Evolutionary conservation across 2,113 vertebrate species (phyloP).

Genomic region (Penelope pileata): DNA sequence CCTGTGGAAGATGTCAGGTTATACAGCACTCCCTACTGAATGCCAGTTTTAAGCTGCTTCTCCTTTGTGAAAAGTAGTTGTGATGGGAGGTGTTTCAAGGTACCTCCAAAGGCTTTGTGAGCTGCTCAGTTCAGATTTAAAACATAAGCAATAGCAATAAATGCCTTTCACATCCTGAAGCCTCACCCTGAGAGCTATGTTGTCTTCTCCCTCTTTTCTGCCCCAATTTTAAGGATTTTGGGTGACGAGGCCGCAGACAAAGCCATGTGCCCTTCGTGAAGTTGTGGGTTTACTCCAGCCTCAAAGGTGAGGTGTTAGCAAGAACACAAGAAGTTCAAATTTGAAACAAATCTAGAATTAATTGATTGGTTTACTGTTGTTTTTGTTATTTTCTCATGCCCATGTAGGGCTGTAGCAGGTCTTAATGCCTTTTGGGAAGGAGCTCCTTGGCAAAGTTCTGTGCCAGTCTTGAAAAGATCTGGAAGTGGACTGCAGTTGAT

Average conservation of each 20-base stretch:
- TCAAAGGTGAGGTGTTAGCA: neutral
- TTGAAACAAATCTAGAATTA: neutral
- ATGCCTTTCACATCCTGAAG: neutral
- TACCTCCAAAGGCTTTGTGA: neutral
- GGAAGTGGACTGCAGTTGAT: neutral
- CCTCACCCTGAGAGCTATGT: fast-evolving
- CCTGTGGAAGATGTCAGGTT: neutral
- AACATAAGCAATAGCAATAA: neutral
- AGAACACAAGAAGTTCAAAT: neutral
- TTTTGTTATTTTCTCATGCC: neutral
- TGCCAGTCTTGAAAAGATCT: neutral
- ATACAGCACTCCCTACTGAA: neutral
- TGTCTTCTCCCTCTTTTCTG: neutral
- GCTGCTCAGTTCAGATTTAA: neutral
- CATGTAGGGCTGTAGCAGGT: neutral
- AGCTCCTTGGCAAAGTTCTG: neutral
- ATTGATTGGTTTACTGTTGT: neutral
- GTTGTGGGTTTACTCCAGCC: neutral
- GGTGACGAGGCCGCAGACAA: neutral
- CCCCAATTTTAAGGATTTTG: neutral
- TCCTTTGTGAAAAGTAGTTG: neutral
- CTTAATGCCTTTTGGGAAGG: neutral
- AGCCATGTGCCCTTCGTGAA: neutral
- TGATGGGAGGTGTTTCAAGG: neutral
- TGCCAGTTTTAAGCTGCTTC: neutral